A percentile compares a stretch with the other conserved stretches of the same genome.
phyloP scores from a whole-genome alignment of 2,888 invertebrate species.

The Polietes domitor region DNA sequence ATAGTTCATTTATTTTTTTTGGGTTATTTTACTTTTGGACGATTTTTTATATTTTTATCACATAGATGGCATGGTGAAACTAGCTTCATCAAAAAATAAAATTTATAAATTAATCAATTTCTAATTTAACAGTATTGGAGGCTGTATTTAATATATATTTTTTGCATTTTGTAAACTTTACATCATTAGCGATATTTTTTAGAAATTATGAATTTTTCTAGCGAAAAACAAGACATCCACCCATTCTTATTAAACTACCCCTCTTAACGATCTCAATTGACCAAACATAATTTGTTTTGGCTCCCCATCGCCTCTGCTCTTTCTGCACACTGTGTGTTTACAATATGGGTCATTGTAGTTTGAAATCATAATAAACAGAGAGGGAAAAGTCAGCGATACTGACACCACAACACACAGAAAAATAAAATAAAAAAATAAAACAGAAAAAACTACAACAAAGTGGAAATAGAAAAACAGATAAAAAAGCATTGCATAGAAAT shows the following conservation, averaged over 20 bases:
- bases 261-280: not conserved
- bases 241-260: not conserved
- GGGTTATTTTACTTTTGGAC: no score
- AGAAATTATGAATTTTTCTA: no score
- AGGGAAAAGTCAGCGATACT: slow-evolving; percentile 21
- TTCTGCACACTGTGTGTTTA: not conserved
- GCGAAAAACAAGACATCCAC: no score
- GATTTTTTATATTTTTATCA: no score
- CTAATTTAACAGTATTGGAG: no score
- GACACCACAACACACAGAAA: slow-evolving; percentile 39
- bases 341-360: slow-evolving; percentile 60
- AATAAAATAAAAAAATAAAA: not conserved
- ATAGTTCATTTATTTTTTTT: no score
- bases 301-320: not conserved
- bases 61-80: no score
- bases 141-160: no score
- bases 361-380: slow-evolving; percentile 51
- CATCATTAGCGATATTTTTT: no score
- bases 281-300: not conserved
- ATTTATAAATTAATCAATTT: no score
- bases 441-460: slow-evolving; percentile 41
- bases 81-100: no score
- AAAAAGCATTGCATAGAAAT: slow-evolving; percentile 30
- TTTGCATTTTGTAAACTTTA: no score
- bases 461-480: slow-evolving; percentile 27